These are phyloP conservation scores for Sarcophaga peregrina DNA, from an alignment of 1,140 invertebrate species.

Conservation along the genomic window DNA sequence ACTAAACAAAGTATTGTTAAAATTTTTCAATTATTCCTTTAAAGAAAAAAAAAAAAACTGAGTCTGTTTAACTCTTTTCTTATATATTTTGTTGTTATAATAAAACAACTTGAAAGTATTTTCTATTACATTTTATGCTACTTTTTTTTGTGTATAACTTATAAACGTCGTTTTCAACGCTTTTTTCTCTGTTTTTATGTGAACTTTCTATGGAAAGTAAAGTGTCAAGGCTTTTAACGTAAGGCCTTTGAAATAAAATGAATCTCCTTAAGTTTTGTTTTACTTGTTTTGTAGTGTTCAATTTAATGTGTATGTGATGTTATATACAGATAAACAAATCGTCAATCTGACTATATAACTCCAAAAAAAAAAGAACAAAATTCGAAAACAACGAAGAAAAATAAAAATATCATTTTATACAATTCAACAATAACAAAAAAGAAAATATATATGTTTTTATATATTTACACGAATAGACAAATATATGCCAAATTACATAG, in stretches of 20 bases:
- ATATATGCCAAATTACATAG: constrained; percentile 48
- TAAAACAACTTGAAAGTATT: not conserved
- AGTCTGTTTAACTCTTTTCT: too few species aligned
- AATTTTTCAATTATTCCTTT: too few species aligned
- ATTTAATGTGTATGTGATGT: constrained; percentile 61
- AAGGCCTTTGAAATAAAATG: not conserved
- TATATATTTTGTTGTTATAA: too few species aligned
- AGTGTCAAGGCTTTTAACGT: not conserved
- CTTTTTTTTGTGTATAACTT: not conserved
- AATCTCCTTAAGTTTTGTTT: constrained; percentile 65
- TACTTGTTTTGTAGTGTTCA: constrained; percentile 65
- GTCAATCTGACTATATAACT: constrained; percentile 48
- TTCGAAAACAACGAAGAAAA: constrained; percentile 12
- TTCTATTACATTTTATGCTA: not conserved
- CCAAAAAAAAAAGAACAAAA: constrained; percentile 44
- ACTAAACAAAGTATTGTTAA: too few species aligned
- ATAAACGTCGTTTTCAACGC: too few species aligned
- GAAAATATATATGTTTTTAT: not conserved
- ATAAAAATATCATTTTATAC: constrained; percentile 23
- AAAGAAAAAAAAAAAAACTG: too few species aligned
- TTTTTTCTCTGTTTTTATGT: too few species aligned
- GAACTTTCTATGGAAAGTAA: not conserved
- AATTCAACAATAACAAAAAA: constrained; percentile 30
- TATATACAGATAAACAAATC: constrained; percentile 64
- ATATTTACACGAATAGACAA: constrained; percentile 41